Evolutionary conservation across 2,113 vertebrate species (phyloP).

Genomic region (Carassius carassius): DNA sequence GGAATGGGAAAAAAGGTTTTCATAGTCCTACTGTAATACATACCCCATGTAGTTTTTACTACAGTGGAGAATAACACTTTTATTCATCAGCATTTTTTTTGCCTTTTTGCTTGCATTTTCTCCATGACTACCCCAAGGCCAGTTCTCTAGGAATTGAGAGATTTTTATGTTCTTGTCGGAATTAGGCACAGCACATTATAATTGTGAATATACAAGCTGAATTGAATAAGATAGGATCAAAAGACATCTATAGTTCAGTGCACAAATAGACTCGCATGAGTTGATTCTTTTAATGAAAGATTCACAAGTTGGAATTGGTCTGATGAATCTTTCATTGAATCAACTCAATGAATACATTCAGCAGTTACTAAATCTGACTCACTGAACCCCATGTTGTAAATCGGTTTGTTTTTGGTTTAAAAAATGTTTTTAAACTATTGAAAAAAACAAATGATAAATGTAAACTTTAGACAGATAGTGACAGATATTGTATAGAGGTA

Average conservation of each 20-base stretch:
- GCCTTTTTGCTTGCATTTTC: background rate
- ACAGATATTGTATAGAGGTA: no score
- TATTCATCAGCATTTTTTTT: background rate
- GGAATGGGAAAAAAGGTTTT: background rate
- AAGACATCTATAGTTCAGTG: background rate
- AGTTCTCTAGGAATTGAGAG: background rate
- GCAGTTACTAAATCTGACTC: background rate
- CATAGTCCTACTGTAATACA: background rate
- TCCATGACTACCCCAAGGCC: background rate
- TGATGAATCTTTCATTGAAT: no score
- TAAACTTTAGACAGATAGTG: no score
- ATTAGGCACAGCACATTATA: background rate
- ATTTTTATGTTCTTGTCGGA: background rate
- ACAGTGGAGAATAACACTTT: background rate
- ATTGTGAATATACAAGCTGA: background rate
- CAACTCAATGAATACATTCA: background rate
- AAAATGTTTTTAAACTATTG: background rate
- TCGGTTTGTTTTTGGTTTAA: background rate
- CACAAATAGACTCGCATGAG: background rate
- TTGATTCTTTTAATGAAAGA: no score
- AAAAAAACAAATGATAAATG: background rate
- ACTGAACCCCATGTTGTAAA: background rate
- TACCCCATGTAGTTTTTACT: background rate
- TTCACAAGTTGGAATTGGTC: no score
- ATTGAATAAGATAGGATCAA: background rate